phyloP scores from a whole-genome alignment of 2,888 invertebrate species.

The Mythimna ferrago region DNA sequence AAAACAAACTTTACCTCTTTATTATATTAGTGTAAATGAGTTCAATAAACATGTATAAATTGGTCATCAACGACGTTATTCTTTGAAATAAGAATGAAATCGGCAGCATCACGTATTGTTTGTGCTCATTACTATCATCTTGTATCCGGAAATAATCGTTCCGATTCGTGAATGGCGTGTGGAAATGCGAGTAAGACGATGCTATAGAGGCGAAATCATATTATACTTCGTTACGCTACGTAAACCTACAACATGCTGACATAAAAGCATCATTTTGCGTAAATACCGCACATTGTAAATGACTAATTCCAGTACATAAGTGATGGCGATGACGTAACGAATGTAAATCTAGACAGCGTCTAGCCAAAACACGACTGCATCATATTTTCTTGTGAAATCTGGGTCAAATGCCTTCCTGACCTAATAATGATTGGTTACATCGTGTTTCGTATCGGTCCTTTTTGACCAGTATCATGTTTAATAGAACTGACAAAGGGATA shows the following conservation, averaged over 20 bases:
- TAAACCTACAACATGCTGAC: constrained; percentile 27
- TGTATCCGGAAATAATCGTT: constrained; percentile 42
- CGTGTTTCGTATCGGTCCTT: neutral
- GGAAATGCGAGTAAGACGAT: constrained; percentile 49
- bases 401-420: constrained; percentile 14
- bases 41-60: neutral
- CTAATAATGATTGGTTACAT: neutral
- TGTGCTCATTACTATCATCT: constrained; percentile 43
- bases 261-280: constrained; percentile 25
- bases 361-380: constrained; percentile 16
- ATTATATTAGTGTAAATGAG: neutral
- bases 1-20: no score
- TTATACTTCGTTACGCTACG: constrained; percentile 44
- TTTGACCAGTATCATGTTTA: neutral
- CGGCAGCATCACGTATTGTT: constrained; percentile 19
- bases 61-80: constrained; percentile 9
- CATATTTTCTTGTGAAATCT: constrained; percentile 9
- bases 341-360: constrained; percentile 26
- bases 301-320: constrained; percentile 9
- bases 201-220: constrained; percentile 41
- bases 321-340: constrained; percentile 6
- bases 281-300: constrained; percentile 8
- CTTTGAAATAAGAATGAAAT: constrained; percentile 23
- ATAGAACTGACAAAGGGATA: neutral
- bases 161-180: constrained; percentile 50